Evolutionary conservation across 2,888 invertebrate genomes (phyloP).

Genomic region (Trichopoda pennipes): DNA sequence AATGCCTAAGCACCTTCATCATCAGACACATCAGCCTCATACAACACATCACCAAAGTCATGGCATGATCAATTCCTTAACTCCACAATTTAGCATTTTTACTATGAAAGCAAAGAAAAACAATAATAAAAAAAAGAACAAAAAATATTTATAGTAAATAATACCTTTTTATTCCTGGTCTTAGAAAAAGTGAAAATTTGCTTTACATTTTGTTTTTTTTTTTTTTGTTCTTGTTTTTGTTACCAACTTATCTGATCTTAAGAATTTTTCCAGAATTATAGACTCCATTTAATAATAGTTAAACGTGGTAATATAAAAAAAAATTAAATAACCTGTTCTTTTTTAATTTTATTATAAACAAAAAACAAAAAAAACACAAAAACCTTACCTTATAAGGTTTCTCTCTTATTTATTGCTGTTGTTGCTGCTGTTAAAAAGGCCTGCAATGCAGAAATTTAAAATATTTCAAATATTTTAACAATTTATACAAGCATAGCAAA

Average conservation of each 20-base stretch:
- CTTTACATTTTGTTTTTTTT: constrained; percentile 48
- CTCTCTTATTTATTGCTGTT: constrained; percentile 12
- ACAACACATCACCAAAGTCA: constrained; percentile 27
- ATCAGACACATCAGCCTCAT: constrained; percentile 45
- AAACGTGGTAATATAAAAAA: constrained; percentile 3
- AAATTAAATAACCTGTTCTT: constrained; percentile 47
- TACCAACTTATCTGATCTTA: constrained; percentile 31
- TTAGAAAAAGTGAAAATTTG: constrained; percentile 67
- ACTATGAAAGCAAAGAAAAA: not conserved
- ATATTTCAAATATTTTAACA: constrained; percentile 65
- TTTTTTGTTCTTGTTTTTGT: too few species aligned
- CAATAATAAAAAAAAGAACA: too few species aligned
- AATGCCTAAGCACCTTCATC: constrained; percentile 67
- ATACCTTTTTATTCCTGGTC: not conserved
- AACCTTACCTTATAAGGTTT: constrained; percentile 61
- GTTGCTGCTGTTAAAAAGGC: constrained; percentile 33
- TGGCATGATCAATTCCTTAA: constrained; percentile 42
- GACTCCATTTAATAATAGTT: constrained; percentile 63
- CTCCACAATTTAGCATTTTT: constrained; percentile 53
- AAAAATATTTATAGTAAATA: not conserved
- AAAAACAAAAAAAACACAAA: constrained; percentile 28
- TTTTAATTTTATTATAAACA: constrained; percentile 1
- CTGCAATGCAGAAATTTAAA: constrained; percentile 60
- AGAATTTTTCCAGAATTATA: constrained; percentile 65
- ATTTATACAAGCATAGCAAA: constrained; percentile 25